A percentile compares a stretch with the other conserved stretches of the same genome.
Evolutionary conservation across 2,797 vertebrate genomes (phyloP).

Genomic region (Eulemur coronatus): DNA sequence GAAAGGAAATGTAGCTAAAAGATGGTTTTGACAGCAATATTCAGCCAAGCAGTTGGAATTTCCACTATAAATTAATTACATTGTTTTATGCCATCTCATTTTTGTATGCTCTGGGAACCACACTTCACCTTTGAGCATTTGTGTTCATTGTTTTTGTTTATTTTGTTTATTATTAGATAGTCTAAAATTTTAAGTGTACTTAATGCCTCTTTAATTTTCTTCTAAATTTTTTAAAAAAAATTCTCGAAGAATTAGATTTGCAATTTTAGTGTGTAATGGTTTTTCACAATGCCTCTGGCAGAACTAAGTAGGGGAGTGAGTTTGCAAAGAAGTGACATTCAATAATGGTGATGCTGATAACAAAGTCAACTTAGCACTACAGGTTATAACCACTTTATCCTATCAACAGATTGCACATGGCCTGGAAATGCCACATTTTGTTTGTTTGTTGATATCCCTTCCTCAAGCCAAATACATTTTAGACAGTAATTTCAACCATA

Average conservation of each 20-base stretch:
- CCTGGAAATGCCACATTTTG: constrained; percentile 33
- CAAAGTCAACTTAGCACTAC: constrained; percentile 20
- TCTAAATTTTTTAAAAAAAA: neutral
- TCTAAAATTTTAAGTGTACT: neutral
- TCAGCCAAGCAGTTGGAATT: neutral
- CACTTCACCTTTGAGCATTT: neutral
- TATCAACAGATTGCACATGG: constrained; percentile 27
- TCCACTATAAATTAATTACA: neutral
- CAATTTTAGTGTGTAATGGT: neutral
- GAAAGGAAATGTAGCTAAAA: neutral
- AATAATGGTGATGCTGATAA: neutral
- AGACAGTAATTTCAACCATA: constrained; percentile 17
- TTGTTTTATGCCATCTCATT: neutral
- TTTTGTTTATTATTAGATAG: constrained; percentile 26
- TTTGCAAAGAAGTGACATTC: constrained; percentile 13
- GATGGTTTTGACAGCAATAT: neutral
- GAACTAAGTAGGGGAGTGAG: neutral
- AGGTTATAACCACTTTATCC: neutral
- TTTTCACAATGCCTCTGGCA: neutral
- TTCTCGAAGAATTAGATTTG: neutral
- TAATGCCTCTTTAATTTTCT: neutral
- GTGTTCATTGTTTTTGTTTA: neutral
- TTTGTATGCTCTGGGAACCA: neutral
- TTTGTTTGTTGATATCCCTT: constrained; percentile 14
- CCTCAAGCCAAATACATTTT: constrained; percentile 2